A percentile compares a stretch with the other conserved stretches of the same genome.
Evolutionary conservation across 1,140 invertebrate species (phyloP).

Genomic region (Probaryconus sp.): DNA sequence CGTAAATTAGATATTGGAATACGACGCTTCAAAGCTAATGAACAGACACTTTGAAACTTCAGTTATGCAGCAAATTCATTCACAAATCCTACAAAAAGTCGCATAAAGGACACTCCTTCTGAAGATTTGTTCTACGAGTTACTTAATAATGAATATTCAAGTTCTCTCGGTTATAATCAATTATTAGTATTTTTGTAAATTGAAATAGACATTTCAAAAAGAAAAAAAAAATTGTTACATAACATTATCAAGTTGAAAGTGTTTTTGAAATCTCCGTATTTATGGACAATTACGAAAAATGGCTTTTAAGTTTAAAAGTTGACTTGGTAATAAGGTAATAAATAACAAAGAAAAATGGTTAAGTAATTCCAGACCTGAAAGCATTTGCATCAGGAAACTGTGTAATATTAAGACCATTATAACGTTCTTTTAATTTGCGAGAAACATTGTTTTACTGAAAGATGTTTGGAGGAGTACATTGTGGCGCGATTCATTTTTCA

Average conservation of each 20-base stretch:
- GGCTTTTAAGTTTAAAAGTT: conserved; percentile 21
- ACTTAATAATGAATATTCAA: too few relatives aligned
- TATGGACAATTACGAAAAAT: conserved; percentile 24
- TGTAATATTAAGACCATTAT: conserved; percentile 75
- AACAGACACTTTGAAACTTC: conserved; percentile 71
- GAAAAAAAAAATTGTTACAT: too few relatives aligned
- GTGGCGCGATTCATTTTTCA: conserved; percentile 50
- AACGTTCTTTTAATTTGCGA: conserved; percentile 77
- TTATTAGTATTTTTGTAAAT: too few relatives aligned
- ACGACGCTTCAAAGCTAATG: conserved; percentile 68
- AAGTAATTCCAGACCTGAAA: conserved; percentile 73
- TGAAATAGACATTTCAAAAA: too few relatives aligned
- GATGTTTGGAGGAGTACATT: conserved; percentile 47
- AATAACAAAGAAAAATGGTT: conserved; percentile 73
- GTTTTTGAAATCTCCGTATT: conserved; percentile 29
- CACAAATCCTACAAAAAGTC: conserved; percentile 35
- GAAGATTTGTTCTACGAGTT: conserved; percentile 17
- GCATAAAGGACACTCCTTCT: neutral
- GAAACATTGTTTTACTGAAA: conserved; percentile 67
- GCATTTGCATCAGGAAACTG: conserved; percentile 54
- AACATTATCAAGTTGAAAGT: conserved; percentile 3
- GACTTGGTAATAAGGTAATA: conserved; percentile 69
- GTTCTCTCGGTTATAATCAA: too few relatives aligned
- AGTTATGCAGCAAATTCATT: conserved; percentile 62
- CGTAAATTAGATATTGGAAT: conserved; percentile 69